Percentiles rank a stretch among this genome's conserved stretches.
Evolutionary conservation across 2,113 vertebrate genomes (phyloP).

Genomic region (Sturnus vulgaris): DNA sequence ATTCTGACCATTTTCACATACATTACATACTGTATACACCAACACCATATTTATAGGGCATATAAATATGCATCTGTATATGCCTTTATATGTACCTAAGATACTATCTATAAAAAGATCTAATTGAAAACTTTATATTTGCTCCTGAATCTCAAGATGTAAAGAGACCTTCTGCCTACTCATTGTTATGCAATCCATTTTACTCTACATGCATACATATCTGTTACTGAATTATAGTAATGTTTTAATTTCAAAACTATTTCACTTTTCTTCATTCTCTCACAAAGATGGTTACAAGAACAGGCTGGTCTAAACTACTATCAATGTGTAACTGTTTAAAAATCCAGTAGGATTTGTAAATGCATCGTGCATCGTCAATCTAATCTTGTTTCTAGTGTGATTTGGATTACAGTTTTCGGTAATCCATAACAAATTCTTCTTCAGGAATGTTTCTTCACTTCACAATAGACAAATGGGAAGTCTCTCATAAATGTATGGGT

Average conservation of each 20-base stretch:
- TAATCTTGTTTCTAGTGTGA: not conserved
- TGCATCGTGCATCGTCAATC: not conserved
- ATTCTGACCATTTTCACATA: not conserved
- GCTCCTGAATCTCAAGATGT: not conserved
- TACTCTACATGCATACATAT: not conserved
- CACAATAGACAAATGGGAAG: not conserved
- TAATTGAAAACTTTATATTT: not conserved
- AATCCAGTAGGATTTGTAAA: not conserved
- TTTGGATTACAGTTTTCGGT: not conserved
- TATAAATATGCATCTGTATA: not conserved
- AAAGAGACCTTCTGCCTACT: not conserved
- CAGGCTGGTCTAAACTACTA: not conserved
- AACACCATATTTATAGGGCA: not conserved
- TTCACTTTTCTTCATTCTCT: not conserved
- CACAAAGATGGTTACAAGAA: not conserved
- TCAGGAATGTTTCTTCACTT: not conserved
- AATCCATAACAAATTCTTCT: not conserved
- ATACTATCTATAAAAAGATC: not conserved
- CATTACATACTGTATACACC: not conserved
- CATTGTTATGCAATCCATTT: not conserved
- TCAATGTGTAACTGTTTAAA: not conserved
- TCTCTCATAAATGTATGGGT: not conserved
- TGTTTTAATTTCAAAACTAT: not conserved
- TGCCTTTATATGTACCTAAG: not conserved
- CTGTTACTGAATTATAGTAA: not conserved